Evolutionary conservation across 2,888 invertebrate species (phyloP), one percentile per base, ranked within the genome.

Genomic region (Laothoe populi): DNA sequence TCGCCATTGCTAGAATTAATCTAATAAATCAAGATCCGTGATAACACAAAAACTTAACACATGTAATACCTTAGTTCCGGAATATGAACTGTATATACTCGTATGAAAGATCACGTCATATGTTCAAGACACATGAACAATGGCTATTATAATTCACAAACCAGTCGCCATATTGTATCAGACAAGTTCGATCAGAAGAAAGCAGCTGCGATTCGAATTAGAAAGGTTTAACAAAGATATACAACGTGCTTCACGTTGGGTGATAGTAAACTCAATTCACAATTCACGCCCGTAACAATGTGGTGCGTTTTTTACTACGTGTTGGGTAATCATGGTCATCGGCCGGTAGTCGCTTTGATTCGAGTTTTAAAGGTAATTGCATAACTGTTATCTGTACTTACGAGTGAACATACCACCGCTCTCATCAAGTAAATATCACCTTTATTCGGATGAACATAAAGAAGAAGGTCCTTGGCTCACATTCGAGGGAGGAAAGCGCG

Each of bases 251-350:
- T 58, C 64, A 65, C 64, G 59, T 63, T 62, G 64, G 61, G 62
- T 64, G 64, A 60, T 48, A 60, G 23, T 60, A 48, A 60, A 24
- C 40, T 48, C 10, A 10, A 38, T 60, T 60, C 38, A 38, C 38
- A 21, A 21, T 19, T 31, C 53, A 53, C 35, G 53, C 10, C 19
- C 4, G 53, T 11, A 16, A 64, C 53, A 64, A 64, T 64, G 60
- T 31, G 60, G 26, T 19, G 42, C 61, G 59, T 62, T 63, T 74
- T 63, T 65, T 60, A 61, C 60, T 62, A 61, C 63, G 42, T 61
- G 73, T 81, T 82, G 74, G 67, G 72, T 77, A 81, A 79, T 70
- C 66, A 71, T 77, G 74, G 72, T 73, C 78, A 78, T 73, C 70
- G 75, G 65, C 72, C 75, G 70, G 73, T 74, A 75, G 53, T 53